Base-by-base conservation (phyloP, 2,113 vertebrate species). In the Perccottus glenii region DNA sequence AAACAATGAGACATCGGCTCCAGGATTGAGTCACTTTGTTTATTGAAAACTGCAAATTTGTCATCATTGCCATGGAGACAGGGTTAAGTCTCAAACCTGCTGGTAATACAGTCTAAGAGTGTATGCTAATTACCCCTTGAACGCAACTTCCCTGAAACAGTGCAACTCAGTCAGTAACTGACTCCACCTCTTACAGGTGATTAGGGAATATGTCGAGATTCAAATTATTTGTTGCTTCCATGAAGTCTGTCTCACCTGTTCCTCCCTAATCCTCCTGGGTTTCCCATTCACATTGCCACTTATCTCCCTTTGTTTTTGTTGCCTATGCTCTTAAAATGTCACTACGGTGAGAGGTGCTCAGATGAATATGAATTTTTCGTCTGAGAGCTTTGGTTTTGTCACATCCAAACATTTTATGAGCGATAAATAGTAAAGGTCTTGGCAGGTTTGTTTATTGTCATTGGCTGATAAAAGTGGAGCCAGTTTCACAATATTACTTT, bases 31-130 rank as follows among this genome's bases (percentile, higher is more conserved):
- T 60, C 70, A 71, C 78, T 82, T 80, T 84, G 77, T 80, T 84
- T 85, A 77, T 71, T 83, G 79, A 85, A n/a, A 83, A 81, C 70
- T 49, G 78, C 55, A 78, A 82, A 85, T 85, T 82, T 87, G 76
- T 87, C 83, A 80, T 86, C 84, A 77, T 85, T 80, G 80, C 85
- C 86, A 88, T 85, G 87, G 85, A 77, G 83, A 90, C 88, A 64
- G 78, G 81, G 77, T 86, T 85, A 74, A 85, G 59, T 87, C 85
- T 78, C 83, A 81, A 83, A 81, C 80, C 80, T 75, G 52, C 76
- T 70, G 74, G 47, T 75, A 70, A 80, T 60, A 81, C 73, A 68
- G 67, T 79, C 69, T 73, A 75, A 75, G 67, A 72, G 75, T 65
- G 68, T 81, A 15, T 65, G 61, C 80, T 86, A 75, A 67, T 87